Base-by-base conservation (phyloP, 2,888 invertebrate genomes). In the Pherbina coryleti region DNA sequence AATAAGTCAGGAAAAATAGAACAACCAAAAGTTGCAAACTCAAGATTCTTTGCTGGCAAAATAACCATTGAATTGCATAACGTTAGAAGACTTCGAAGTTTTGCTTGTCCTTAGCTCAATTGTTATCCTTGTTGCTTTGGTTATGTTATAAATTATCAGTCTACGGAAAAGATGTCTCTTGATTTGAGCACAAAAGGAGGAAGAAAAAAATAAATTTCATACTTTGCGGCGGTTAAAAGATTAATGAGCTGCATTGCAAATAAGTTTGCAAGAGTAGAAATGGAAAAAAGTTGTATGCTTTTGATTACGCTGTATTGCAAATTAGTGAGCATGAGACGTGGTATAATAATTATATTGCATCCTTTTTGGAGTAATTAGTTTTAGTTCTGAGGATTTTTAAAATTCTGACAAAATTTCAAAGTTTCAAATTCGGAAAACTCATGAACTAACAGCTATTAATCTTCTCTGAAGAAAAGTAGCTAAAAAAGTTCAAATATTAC, bases 141-240 rank as follows among this genome's bases (percentile, higher is more conserved):
- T 57, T 57, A 11, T 57, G 8, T 3, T n/a, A 19, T 57, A 57
- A n/a, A 57, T 22, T 57, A 22, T 8, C 57, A 22, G 25, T n/a
- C 57, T n/a, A 19, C 25, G 25, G 19, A 57, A 22, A 9, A 57
- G 19, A 19, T 28, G 22, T 60, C 25, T 5, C 28, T 28, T 57
- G 7, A 22, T 19, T 57, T n/a, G n/a, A 37, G 64, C 8, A 64
- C 64, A 34, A n/a, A 19, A 25, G 8, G 17, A 22, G 37, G 9
- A 19, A 2, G 8, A 9, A 22, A 11, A 67, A 34, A 22, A 34
- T 22, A 5, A 44, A 25, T 67, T 44, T 37, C 44, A 44, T 67
- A 67, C 49, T 67, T 67, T 67, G 28, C 60, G 28, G 60, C 28
- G 28, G 60, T 60, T 60, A 11, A 25, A 60, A 22, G 60, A 60